Evolutionary conservation across 2,888 invertebrate genomes (phyloP).

Genomic region (Napeogenes inachia): DNA sequence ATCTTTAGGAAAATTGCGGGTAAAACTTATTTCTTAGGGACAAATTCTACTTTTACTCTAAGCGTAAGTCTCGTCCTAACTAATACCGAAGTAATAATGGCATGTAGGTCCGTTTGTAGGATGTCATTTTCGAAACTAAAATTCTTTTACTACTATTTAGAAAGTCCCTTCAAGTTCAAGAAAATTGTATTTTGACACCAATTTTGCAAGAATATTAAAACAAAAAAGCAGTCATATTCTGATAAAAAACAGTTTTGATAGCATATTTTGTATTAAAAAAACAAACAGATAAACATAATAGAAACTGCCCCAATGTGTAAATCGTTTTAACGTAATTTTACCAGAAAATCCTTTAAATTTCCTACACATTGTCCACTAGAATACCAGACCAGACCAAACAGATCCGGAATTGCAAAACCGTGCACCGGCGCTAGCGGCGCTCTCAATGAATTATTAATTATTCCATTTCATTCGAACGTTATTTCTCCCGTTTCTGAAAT

Average conservation of each 20-base stretch:
- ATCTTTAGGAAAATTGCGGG: neutral
- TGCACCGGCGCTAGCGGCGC: conserved; percentile 22
- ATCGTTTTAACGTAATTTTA: neutral
- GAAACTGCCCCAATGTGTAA: too few relatives aligned
- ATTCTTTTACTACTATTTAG: too few relatives aligned
- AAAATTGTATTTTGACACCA: too few relatives aligned
- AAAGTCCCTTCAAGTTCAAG: too few relatives aligned
- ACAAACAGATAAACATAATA: too few relatives aligned
- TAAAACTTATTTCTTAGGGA: conserved; percentile 1
- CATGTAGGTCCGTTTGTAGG: too few relatives aligned
- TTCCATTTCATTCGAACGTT: conserved; percentile 17
- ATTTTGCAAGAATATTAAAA: too few relatives aligned
- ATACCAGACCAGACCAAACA: conserved; percentile 32
- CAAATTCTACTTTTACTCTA: neutral
- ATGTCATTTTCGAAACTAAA: too few relatives aligned
- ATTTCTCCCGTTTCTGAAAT: conserved; percentile 10
- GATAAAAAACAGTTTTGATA: too few relatives aligned
- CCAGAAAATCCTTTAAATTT: conserved; percentile 14
- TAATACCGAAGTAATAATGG: too few relatives aligned
- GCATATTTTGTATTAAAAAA: too few relatives aligned
- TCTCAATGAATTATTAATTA: conserved; percentile 32
- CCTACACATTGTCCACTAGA: conserved; percentile 4
- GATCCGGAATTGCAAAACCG: conserved; percentile 42
- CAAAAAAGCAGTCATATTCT: too few relatives aligned
- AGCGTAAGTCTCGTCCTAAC: neutral